Percentiles rank a stretch among this genome's conserved stretches.
Conservation (phyloP, 2,113 vertebrate genomes). For the Myocastor coypus region DNA sequence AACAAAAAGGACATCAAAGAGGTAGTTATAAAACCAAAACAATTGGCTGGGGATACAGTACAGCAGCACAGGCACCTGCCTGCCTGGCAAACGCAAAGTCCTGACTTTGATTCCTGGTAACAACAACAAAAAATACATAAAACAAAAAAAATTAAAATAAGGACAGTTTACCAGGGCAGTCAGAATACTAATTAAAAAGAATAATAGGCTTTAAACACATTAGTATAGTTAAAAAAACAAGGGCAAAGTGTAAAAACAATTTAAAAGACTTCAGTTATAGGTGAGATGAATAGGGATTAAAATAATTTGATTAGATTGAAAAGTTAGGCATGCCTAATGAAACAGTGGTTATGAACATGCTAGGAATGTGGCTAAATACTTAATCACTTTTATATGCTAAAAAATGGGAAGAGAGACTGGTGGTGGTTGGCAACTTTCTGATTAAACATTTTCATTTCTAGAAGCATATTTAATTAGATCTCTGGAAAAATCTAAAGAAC, state of each 20-base stretch:
- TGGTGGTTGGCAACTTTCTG: slow-evolving; percentile 33
- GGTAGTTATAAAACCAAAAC: slow-evolving; percentile 17
- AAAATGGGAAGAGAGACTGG: background rate
- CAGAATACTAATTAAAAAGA: slow-evolving; percentile 46
- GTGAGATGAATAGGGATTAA: slow-evolving; percentile 15
- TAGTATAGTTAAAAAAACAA: slow-evolving; percentile 22
- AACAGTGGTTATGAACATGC: background rate
- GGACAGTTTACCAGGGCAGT: background rate
- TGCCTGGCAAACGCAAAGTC: no score
- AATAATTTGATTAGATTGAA: slow-evolving; percentile 19
- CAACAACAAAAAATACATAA: no score
- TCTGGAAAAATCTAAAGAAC: slow-evolving; percentile 51
- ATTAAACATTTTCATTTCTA: slow-evolving; percentile 9
- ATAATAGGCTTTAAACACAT: slow-evolving; percentile 30
- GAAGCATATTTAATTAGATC: slow-evolving; percentile 40
- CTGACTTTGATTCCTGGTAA: no score
- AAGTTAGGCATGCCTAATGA: background rate
- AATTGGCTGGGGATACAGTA: no score
- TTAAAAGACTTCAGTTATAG: background rate
- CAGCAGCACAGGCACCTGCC: no score
- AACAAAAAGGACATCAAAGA: slow-evolving; percentile 37
- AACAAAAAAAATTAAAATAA: background rate
- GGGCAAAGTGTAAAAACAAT: slow-evolving; percentile 23
- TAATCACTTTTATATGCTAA: slow-evolving; percentile 13
- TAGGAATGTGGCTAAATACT: background rate